Percentiles rank a stretch among this genome's conserved stretches.
phyloP scores from a whole-genome alignment of 2,113 vertebrate genomes.

The Malaclemys terrapin region DNA sequence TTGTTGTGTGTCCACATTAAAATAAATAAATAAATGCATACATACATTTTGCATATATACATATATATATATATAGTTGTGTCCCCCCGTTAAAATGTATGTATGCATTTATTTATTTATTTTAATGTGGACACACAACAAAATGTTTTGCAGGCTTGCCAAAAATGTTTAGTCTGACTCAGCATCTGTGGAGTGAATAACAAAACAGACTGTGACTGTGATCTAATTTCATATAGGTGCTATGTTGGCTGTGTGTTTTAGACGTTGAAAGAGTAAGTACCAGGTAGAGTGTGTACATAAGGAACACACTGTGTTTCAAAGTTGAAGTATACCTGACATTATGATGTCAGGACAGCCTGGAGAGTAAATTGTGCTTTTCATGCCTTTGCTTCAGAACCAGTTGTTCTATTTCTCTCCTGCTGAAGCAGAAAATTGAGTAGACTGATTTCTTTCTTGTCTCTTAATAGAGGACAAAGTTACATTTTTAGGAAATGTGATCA shows the following conservation, averaged over 20 bases:
- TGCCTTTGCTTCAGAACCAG: not conserved
- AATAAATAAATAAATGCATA: no score
- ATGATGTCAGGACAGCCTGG: not conserved
- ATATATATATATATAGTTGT: no score
- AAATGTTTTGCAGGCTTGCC: not conserved
- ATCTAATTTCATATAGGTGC: not conserved
- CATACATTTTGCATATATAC: no score
- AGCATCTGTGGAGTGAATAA: accelerated
- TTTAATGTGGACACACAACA: not conserved
- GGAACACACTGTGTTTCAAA: not conserved
- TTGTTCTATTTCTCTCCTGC: not conserved
- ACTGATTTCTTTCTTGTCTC: not conserved
- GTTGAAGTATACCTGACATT: not conserved
- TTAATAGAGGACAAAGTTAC: not conserved
- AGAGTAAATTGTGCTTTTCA: not conserved
- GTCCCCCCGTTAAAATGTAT: not conserved
- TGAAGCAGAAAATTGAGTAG: not conserved
- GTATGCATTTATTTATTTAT: not conserved
- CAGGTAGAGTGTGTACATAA: not conserved
- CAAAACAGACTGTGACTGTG: not conserved
- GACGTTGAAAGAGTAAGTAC: not conserved
- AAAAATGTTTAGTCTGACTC: not conserved
- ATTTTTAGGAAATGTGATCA: not conserved
- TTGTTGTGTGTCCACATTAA: no score
- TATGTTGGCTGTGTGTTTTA: not conserved